Evolutionary conservation across 2,113 vertebrate genomes (phyloP).

Genomic region (Dryoscopus gambensis): DNA sequence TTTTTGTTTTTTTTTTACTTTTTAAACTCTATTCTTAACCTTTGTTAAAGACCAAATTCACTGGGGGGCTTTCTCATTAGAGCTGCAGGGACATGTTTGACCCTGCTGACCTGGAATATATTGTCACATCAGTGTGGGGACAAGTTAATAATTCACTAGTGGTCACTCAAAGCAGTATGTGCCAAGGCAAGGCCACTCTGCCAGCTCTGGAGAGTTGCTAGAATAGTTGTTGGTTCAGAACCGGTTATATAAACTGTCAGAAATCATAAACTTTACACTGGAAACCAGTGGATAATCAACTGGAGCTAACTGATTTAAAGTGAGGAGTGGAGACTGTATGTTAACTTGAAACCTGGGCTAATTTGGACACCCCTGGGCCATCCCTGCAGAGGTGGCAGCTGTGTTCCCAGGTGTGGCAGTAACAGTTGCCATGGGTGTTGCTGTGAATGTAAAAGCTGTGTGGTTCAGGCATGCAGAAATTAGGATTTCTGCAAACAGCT

Average conservation of each 20-base stretch:
- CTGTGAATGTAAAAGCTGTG: neutral
- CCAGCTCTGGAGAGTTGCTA: neutral
- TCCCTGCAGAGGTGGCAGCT: neutral
- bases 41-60: neutral
- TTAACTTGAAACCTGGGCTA: neutral
- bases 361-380: neutral
- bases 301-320: neutral
- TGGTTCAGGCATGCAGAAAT: slow-evolving; percentile 30
- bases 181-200: neutral
- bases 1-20: too few species aligned
- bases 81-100: neutral
- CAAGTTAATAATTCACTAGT: neutral
- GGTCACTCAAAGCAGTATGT: neutral
- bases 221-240: neutral
- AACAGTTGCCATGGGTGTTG: slow-evolving; percentile 6
- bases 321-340: neutral
- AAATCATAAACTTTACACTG: neutral
- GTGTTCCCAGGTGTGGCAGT: neutral
- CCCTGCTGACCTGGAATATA: neutral
- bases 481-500: neutral
- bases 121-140: neutral
- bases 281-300: neutral
- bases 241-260: neutral
- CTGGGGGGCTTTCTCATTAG: neutral
- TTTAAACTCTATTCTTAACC: neutral